Base-by-base conservation (phyloP, 2,113 vertebrate species). In the Danionella cerebrum region DNA sequence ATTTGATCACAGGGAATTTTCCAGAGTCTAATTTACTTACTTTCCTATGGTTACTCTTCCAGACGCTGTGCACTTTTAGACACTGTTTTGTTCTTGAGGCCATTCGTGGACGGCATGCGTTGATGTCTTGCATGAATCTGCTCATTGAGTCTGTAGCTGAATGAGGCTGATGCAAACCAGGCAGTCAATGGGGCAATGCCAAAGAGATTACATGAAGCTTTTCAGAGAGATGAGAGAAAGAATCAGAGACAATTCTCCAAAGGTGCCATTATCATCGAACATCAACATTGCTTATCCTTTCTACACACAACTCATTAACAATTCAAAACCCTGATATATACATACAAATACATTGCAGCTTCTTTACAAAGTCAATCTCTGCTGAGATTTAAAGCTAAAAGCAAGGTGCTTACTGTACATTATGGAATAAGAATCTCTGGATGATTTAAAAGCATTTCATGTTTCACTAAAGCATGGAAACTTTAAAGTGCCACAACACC, bases 21-120 rank as follows among this genome's bases (percentile, higher is more conserved):
- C 59, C 19, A 60, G 54, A 67, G 63, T 68, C 69, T 63, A 50
- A 80, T 78, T 72, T 78, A 54, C 73, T 67, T 69, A 71, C 67
- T 67, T n/a, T 79, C 66, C 75, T 70, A 65, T 42, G 65, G 2
- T 12, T 35, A 74, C 67, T 70, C 75, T 72, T 79, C 60, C 75
- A 76, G 53, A 54, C 65, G 47, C 5, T 7, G 2, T 55, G 65
- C 73, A 68, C 29, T 55, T 44, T n/a, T n/a, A n/a, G n/a, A 55
- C 13, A 65, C 68, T 65, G 41, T 74, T 58, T 68, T 63, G 69
- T 57, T 70, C 53, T 29, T 18, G 33, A 72, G 24, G 16, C 72
- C 33, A 67, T 18, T 41, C 22, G 12, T 8, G 19, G 39, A 69
- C 47, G 71, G 52, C 52, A 38, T 65, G 66, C 71, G 73, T 74